A percentile compares a stretch with the other conserved stretches of the same genome.
Conservation (phyloP, 2,888 invertebrate species). For the Drosophila anceps region DNA sequence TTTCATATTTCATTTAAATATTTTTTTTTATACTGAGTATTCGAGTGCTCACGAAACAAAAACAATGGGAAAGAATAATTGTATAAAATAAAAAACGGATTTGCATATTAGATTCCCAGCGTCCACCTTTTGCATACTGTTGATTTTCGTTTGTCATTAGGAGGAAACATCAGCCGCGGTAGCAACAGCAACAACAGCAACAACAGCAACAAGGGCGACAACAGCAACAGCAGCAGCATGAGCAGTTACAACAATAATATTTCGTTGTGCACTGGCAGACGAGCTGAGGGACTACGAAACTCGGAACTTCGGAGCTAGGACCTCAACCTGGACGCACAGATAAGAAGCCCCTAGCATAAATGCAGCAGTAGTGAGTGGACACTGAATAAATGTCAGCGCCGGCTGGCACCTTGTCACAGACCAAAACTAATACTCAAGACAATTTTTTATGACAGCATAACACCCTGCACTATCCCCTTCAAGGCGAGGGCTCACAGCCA, state of each 20-base stretch:
- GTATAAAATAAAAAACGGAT: constrained; percentile 82
- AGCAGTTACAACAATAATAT: constrained; percentile 57
- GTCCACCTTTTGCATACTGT: constrained; percentile 70
- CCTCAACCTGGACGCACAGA: constrained; percentile 52
- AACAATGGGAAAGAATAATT: constrained; percentile 80
- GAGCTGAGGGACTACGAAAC: constrained; percentile 60
- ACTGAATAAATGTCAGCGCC: constrained; percentile 73
- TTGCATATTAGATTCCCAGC: constrained; percentile 78
- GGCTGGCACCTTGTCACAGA: constrained; percentile 73
- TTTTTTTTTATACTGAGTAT: constrained; percentile 20
- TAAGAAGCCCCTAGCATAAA: constrained; percentile 51
- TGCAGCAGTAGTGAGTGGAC: constrained; percentile 62
- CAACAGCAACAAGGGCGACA: not conserved
- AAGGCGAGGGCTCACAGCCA: constrained; percentile 7
- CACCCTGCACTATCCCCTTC: constrained; percentile 23
- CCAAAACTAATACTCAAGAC: constrained; percentile 79
- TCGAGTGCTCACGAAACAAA: constrained; percentile 24
- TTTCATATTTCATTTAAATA: constrained; percentile 24
- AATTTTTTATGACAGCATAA: constrained; percentile 76
- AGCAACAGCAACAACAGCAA: not conserved
- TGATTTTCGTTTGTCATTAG: constrained; percentile 78
- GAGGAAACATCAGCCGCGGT: constrained; percentile 6
- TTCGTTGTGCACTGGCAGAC: constrained; percentile 68
- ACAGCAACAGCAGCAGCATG: not conserved
- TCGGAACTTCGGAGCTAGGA: constrained; percentile 25